Conservation (phyloP, 1,140 invertebrate species). For the Megalonaias nervosa region DNA sequence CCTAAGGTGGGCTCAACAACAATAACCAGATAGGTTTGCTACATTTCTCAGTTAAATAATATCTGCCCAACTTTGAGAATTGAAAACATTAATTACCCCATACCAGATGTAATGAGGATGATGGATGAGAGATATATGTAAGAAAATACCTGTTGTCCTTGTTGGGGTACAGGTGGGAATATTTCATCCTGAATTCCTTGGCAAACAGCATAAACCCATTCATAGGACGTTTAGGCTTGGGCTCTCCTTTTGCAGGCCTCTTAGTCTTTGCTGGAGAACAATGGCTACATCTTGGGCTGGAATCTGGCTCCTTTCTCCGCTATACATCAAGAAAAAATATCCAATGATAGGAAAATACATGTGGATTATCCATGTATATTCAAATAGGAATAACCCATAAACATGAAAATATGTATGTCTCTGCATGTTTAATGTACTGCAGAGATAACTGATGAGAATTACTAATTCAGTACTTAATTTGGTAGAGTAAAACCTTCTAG, state of each 20-base stretch:
- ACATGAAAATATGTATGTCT: too few species aligned
- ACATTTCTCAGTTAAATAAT: too few species aligned
- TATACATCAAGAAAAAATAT: neutral
- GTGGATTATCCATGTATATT: neutral
- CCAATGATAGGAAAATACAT: slow-evolving; percentile 1
- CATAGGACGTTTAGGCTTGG: slow-evolving; percentile 74
- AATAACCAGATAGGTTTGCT: too few species aligned
- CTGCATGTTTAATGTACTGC: too few species aligned
- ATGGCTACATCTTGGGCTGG: slow-evolving; percentile 38
- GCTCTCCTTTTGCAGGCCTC: slow-evolving; percentile 26
- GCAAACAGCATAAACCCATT: slow-evolving; percentile 78
- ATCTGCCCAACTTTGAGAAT: too few species aligned
- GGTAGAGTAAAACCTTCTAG: too few species aligned
- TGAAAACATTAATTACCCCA: too few species aligned
- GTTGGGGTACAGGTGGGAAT: slow-evolving; percentile 75
- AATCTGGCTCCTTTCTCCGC: slow-evolving; percentile 41
- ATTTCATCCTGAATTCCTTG: slow-evolving; percentile 73
- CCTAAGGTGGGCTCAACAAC: too few species aligned
- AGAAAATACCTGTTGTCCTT: slow-evolving; percentile 75
- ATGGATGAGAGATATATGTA: neutral
- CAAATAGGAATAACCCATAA: neutral
- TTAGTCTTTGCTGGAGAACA: slow-evolving; percentile 22
- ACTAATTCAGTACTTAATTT: too few species aligned
- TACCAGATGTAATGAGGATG: neutral
- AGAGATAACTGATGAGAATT: too few species aligned